Evolutionary conservation across 2,113 vertebrate genomes (phyloP).

Genomic region (Murina feae): DNA sequence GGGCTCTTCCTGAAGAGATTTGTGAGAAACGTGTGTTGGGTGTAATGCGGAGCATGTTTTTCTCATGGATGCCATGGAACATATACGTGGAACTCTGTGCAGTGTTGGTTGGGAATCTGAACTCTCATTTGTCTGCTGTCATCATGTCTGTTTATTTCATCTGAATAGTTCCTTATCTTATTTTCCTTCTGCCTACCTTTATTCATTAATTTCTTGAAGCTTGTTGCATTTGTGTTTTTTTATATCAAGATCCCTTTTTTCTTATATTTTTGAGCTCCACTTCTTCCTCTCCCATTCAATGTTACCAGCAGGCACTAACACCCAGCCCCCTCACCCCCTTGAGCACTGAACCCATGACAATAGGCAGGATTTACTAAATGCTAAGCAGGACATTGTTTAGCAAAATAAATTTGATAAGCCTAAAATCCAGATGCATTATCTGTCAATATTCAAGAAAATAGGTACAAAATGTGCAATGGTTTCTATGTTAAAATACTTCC

Average conservation of each 20-base stretch:
- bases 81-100: background rate
- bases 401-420: background rate
- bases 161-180: background rate
- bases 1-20: background rate
- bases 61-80: background rate
- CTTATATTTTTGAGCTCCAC: background rate
- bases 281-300: background rate
- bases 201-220: slow-evolving; percentile 1
- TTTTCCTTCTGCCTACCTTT: background rate
- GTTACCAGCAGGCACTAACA: background rate
- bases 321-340: background rate
- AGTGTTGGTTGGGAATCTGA: background rate
- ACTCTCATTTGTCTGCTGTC: background rate
- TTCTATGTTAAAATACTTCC: background rate
- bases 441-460: background rate
- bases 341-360: background rate
- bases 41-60: background rate
- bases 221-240: slow-evolving; percentile 11
- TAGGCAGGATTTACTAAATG: background rate
- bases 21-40: background rate
- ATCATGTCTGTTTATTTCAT: background rate
- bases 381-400: background rate
- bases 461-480: background rate
- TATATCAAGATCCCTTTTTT: background rate
- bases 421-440: background rate